Evolutionary conservation across 2,113 vertebrate species (phyloP), one percentile per base, ranked within the genome.

Genomic region (Pampusana beccarii): DNA sequence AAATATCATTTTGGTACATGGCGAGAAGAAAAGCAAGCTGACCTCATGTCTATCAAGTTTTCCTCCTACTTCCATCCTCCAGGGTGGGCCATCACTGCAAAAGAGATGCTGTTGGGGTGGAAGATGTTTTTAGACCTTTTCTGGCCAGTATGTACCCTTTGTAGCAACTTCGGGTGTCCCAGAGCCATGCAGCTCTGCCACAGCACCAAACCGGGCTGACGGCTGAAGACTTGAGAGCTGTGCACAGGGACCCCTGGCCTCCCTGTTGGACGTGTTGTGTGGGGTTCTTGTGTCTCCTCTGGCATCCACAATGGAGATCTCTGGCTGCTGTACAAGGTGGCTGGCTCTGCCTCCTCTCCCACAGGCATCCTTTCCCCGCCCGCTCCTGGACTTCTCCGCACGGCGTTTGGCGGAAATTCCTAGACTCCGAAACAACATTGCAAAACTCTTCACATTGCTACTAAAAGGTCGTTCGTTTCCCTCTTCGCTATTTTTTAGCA

Each of bases 191-290:
- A 69, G 25, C 31, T 78, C 33, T 88, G 69, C 38, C 50, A 36
- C 38, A 71, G 86, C 53, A 64, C 31, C 34, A 69, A 77, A 36
- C 2, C 31, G 16, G 5, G 53, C 26, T 57, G 36, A 21, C 0
- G 2, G 20, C 25, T 2, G 4, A 83, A 31, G 34, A 70, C 23
- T 51, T 82, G 5, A 21, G 67, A 36, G 42, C 4, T 44, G 31
- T 26, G 10, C 0, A 0, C 13, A 40, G n/a, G 40, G 14, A 81
- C 20, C 28, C 5, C 17, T n/a, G 46, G 24, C 18, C 34, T 88
- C 53, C 23, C 12, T 1, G 6, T 14, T 1, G 6, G 72, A 46
- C 10, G 5, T 1, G 1, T 31, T 12, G n/a, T 8, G 4, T 4
- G 6, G 29, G 17, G 5, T 58, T 62, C n/a, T 7, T 29, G 13